phyloP scores from a whole-genome alignment of 2,113 vertebrate species.

The Rallus limicola region DNA sequence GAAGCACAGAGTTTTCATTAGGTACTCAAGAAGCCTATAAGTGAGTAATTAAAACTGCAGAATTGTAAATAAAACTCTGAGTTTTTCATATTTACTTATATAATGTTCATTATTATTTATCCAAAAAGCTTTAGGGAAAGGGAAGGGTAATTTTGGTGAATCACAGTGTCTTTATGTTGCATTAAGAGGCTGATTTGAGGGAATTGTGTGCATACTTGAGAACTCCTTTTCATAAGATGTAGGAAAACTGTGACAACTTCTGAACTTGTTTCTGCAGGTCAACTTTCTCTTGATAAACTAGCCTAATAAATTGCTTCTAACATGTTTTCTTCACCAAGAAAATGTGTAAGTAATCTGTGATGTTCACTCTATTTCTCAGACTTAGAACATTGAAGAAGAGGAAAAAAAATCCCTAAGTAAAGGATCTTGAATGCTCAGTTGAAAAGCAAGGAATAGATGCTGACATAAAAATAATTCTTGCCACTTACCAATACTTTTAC shows the following conservation, averaged over 20 bases:
- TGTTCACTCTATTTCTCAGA: background rate
- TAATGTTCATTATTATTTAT: background rate
- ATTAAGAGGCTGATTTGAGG: background rate
- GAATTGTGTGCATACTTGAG: background rate
- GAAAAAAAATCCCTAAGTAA: background rate
- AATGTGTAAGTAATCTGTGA: background rate
- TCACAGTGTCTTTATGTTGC: background rate
- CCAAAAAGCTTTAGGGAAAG: background rate
- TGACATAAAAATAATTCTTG: background rate
- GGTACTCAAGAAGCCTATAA: background rate
- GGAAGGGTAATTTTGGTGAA: background rate
- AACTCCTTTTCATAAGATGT: fast-evolving
- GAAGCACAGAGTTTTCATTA: background rate
- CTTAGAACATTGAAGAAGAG: background rate
- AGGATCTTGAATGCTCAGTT: background rate
- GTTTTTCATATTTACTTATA: background rate
- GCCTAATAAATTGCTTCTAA: background rate
- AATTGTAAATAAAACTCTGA: background rate
- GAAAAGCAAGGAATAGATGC: background rate
- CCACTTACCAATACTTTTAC: background rate
- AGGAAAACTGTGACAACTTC: background rate
- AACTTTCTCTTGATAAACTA: background rate
- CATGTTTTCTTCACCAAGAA: background rate
- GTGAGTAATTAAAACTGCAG: background rate
- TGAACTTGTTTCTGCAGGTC: background rate